phyloP scores from a whole-genome alignment of 2,797 vertebrate genomes.

The Premnoplex brunnescens region DNA sequence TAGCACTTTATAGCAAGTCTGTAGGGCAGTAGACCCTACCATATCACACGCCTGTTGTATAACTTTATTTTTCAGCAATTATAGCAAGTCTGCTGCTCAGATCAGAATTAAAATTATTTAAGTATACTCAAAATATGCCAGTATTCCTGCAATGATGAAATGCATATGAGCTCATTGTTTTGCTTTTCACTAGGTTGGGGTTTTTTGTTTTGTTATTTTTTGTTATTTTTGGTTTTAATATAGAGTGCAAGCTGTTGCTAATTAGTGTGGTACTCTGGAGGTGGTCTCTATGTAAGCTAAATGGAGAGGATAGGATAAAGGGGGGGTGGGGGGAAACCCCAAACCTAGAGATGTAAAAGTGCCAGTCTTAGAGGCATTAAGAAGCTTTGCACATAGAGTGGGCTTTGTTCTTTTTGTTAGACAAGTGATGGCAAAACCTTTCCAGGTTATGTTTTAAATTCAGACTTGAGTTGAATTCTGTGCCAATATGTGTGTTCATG shows the following conservation, averaged over 20 bases:
- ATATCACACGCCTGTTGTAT: neutral
- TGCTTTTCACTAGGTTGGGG: neutral
- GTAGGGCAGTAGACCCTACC: neutral
- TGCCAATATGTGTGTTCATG: rapidly evolving
- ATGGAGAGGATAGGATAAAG: neutral
- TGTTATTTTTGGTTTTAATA: conserved; percentile 11
- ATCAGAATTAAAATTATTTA: neutral
- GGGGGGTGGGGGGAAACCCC: rapidly evolving
- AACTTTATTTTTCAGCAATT: neutral
- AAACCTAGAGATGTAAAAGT: neutral
- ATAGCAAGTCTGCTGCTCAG: neutral
- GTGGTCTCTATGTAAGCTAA: neutral
- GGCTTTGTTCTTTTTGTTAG: neutral
- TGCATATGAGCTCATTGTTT: neutral
- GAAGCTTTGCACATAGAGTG: neutral
- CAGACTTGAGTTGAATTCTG: neutral
- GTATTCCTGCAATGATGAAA: neutral
- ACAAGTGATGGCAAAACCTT: neutral
- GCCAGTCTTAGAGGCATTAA: neutral
- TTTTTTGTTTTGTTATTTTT: neutral
- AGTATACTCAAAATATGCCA: neutral
- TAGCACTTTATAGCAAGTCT: neutral
- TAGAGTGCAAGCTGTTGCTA: conserved; percentile 13
- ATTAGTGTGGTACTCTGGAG: neutral
- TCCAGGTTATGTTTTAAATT: neutral